A percentile compares a stretch with the other conserved stretches of the same genome.
Evolutionary conservation across 2,888 invertebrate species (phyloP).

Genomic region (Meteorus colon): DNA sequence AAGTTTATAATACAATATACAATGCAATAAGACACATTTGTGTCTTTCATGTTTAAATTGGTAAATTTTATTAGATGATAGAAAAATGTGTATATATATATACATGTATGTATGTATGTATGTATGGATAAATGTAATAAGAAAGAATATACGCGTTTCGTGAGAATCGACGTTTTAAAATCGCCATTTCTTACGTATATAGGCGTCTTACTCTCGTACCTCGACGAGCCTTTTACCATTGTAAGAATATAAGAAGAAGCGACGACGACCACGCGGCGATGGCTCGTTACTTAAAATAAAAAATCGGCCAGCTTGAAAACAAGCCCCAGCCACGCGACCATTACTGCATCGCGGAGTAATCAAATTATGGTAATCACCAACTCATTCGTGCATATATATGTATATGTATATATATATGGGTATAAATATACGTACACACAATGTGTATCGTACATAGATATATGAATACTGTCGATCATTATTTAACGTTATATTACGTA

Average conservation of each 20-base stretch:
- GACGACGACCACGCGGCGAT: slow-evolving; percentile 31
- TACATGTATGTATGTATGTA: slow-evolving; percentile 2
- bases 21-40: not conserved
- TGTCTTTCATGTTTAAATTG: slow-evolving; percentile 11
- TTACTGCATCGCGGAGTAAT: slow-evolving; percentile 53
- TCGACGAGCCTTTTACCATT: slow-evolving; percentile 33
- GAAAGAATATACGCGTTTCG: slow-evolving; percentile 48
- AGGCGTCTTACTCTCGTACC: slow-evolving; percentile 38
- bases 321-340: slow-evolving; percentile 57
- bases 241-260: slow-evolving; percentile 36
- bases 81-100: slow-evolving; percentile 27
- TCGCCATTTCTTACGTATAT: slow-evolving; percentile 56
- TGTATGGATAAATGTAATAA: slow-evolving; percentile 18
- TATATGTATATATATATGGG: not conserved
- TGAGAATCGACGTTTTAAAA: slow-evolving; percentile 62
- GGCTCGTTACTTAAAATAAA: slow-evolving; percentile 50
- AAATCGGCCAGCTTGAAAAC: slow-evolving; percentile 49
- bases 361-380: slow-evolving; percentile 56
- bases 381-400: slow-evolving; percentile 32
- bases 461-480: slow-evolving; percentile 27
- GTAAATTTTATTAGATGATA: slow-evolving; percentile 8
- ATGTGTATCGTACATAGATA: not conserved
- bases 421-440: slow-evolving; percentile 15
- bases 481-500: slow-evolving; percentile 36
- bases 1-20: not conserved